Base-by-base conservation (phyloP, 2,888 invertebrate species). In the Mythimna vitellina region DNA sequence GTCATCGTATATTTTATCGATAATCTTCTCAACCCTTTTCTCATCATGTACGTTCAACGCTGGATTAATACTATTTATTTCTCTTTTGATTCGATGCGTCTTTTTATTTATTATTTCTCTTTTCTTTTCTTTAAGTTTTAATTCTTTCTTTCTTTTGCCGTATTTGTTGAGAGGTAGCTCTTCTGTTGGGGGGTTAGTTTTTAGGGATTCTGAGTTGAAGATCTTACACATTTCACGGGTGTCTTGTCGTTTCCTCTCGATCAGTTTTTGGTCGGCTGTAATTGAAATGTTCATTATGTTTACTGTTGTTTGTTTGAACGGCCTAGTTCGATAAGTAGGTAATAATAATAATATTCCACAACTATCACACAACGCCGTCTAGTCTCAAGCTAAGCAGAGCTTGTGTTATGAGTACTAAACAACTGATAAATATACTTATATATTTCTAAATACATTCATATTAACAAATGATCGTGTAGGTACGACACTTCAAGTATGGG, bases 181-280 rank as follows among this genome's bases (percentile, higher is more conserved):
- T 46, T 80, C 38, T 56, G 57, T 49, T 78, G 61, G 64, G 46
- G 70, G 0, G 61, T 14, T n/a, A 70, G 61, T 20, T 17, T 85
- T 88, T 9, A 87, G 77, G n/a, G 86, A 90, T 81, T 93, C 93
- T 53, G 88, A 89, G 35, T 89, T 92, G 72, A 95, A 96, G 38
- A 94, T 87, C 20, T 89, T 87, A 69, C 96, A 96, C 91, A 95
- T 92, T 6, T 96, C 95, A 51, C 93, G 73, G 0, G 93, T 95
- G 69, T 96, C 94, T 86, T 94, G 92, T 0, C 96, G 92, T 84
- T 94, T 93, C 70, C 85, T 91, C 54, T 92, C 89, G 42, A 96
- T 91, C 0, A 93, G n/a, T 77, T 89, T 91, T 82, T 83, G 89
- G 80, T 95, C 92, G 32, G 93, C 96, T 95, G 79, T n/a, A 51